Base-by-base conservation (phyloP, 2,888 invertebrate genomes). In the Panzeria rudis region DNA sequence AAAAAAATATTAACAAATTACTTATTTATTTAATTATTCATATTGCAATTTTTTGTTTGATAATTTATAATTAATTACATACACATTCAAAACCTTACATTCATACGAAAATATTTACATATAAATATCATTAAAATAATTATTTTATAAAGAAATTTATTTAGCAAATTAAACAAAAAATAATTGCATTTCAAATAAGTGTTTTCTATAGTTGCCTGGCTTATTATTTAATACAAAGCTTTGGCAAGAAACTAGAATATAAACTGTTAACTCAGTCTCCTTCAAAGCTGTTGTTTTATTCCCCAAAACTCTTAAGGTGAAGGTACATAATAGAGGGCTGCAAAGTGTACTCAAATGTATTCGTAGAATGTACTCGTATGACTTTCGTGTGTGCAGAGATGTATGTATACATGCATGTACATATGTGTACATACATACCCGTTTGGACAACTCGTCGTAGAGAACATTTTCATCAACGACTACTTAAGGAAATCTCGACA, bases 41-140 rank as follows among this genome's bases (percentile, higher is more conserved):
- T 79, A 86, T 83, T 86, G 86, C 83, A 77, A 44, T 86, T 84
- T 66, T 38, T 69, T 7, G 38, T 61, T 71, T 77, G 32, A 71
- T 69, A 71, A 41, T 78, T 78, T 25, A 35, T 35, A 72, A 66
- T 20, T 50, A 50, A 50, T 52, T 75, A 82, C 82, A 77, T 32
- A 82, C 69, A 78, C 52, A 69, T 56, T 50, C 61, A 76, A 54
- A 84, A 81, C 68, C 41, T 69, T 69, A 68, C 23, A 38, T 69
- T 73, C 72, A 35, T 68, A 38, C 9, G 20, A 52, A 75, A 61
- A 75, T 62, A 59, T 56, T 38, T 29, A n/a, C n/a, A 4, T 35
- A 29, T 71, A 35, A 56, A 38, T 15, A 32, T 47, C 35, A 66
- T 56, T 35, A 56, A 47, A 35, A 56, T 23, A 41, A 66, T 35